Evolutionary conservation across 2,888 invertebrate genomes (phyloP).

Genomic region (Habroteleia sp.): DNA sequence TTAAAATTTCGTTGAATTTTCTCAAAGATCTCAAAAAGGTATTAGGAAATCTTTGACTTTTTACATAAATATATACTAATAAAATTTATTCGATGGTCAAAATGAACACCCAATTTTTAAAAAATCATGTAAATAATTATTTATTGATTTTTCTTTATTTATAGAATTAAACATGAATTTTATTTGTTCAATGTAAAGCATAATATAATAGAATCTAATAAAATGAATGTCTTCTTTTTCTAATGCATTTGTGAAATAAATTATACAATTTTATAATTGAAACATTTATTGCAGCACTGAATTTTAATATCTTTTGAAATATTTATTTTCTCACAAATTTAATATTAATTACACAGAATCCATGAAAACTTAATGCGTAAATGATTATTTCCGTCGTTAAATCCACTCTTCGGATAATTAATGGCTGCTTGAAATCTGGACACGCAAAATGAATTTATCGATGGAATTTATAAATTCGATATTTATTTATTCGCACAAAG

Average conservation of each 20-base stretch:
- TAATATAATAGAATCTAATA: too few relatives aligned
- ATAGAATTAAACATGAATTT: too few relatives aligned
- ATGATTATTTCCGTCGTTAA: slow-evolving; percentile 5
- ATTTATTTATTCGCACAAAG: slow-evolving; percentile 32
- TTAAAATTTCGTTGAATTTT: slow-evolving; percentile 28
- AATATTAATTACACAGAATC: too few relatives aligned
- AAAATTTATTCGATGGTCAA: slow-evolving; percentile 17
- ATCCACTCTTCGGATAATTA: slow-evolving; percentile 2
- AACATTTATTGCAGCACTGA: too few relatives aligned
- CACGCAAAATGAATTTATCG: slow-evolving; percentile 32
- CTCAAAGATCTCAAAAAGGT: slow-evolving; percentile 11
- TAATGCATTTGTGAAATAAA: too few relatives aligned
- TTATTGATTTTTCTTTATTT: too few relatives aligned
- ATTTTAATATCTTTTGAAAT: too few relatives aligned
- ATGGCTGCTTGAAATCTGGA: slow-evolving; percentile 8
- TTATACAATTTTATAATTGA: too few relatives aligned
- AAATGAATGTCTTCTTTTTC: too few relatives aligned
- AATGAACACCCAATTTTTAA: neutral
- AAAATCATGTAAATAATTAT: too few relatives aligned
- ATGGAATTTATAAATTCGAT: slow-evolving; percentile 24
- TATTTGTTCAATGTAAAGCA: too few relatives aligned
- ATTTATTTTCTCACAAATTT: too few relatives aligned
- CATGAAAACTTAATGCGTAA: slow-evolving; percentile 7
- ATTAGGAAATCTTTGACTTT: slow-evolving; percentile 21
- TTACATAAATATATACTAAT: neutral